phyloP scores from a whole-genome alignment of 2,888 invertebrate genomes.

The Rhingia campestris region DNA sequence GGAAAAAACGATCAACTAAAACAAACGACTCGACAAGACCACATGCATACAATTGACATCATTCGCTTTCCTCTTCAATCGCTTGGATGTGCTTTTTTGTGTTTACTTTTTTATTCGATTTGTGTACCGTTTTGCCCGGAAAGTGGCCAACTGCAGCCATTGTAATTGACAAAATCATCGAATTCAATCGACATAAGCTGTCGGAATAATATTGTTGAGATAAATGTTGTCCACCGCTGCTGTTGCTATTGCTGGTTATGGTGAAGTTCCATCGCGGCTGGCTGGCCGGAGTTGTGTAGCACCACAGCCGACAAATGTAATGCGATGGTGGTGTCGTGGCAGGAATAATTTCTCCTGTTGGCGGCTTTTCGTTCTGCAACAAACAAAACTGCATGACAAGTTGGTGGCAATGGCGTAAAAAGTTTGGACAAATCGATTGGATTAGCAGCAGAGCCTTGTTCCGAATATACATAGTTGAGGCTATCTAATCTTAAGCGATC shows the following conservation, averaged over 20 bases:
- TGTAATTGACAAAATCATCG: slow-evolving; percentile 75
- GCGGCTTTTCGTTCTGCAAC: slow-evolving; percentile 43
- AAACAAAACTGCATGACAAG: slow-evolving; percentile 67
- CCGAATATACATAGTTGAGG: slow-evolving; percentile 16
- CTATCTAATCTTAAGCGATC: slow-evolving; percentile 31
- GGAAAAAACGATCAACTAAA: background rate
- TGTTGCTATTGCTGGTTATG: slow-evolving; percentile 1
- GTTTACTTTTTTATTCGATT: slow-evolving; percentile 23
- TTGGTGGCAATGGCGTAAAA: slow-evolving; percentile 67
- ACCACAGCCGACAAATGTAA: background rate
- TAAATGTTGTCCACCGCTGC: slow-evolving; percentile 67
- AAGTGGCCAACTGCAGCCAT: slow-evolving; percentile 46
- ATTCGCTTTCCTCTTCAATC: slow-evolving; percentile 43
- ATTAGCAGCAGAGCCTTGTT: slow-evolving; percentile 26
- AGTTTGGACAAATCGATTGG: slow-evolving; percentile 70
- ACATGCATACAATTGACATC: slow-evolving; percentile 56
- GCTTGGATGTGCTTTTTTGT: background rate
- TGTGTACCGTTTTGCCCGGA: slow-evolving; percentile 47
- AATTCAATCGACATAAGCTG: slow-evolving; percentile 74
- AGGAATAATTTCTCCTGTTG: slow-evolving; percentile 64
- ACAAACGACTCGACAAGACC: background rate
- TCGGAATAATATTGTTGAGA: slow-evolving; percentile 73
- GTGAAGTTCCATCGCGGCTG: slow-evolving; percentile 9
- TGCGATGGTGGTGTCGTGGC: slow-evolving; percentile 51
- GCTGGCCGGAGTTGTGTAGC: background rate